Base-by-base conservation (phyloP, 2,113 vertebrate species). In the Corythoichthys intestinalis region DNA sequence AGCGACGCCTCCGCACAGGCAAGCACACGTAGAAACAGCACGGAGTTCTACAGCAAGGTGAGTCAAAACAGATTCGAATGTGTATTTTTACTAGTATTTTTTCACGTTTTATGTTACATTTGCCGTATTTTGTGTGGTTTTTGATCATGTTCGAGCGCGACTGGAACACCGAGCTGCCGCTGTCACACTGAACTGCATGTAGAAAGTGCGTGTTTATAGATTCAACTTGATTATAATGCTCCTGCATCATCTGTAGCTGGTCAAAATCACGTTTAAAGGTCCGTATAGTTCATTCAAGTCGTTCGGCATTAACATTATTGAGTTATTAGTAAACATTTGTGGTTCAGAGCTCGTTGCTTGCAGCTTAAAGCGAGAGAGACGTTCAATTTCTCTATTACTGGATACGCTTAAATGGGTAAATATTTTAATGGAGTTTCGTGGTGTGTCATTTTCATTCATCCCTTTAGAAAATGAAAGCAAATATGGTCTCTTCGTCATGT, bases 31-130 rank as follows among this genome's bases (percentile, higher is more conserved):
- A 10, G 10, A 44, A 4, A 44, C 41, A 44, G 9, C 70, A 0
- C 64, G 46, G 52, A 48, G 6, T 12, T 6, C 14, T 1, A 15
- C 67, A 0, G 39, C 48, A 6, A 68, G 85, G 88, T 88, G 78
- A 4, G 71, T 5, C 2, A 1, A 65, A 41, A 39, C 13, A 12
- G 6, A 11, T 37, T 38, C 2, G 6, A 39, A 15, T 41, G 2
- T 58, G 34, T 0, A 15, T 20, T 57, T 64, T 3, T 39, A 8
- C 8, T 56, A 28, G 20, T 20, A 3, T 61, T 48, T 59, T 6
- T 53, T 8, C 9, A 28, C 10, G 10, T 2, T 0, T 2, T 2
- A n/a, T 7, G 1, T 1, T 5, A 17, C 12, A 2, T 9, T 6
- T 53, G 0, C 1, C 53, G 1, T 14, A 9, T 39, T 15, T 65